Percentiles rank a stretch among this genome's conserved stretches.
These are phyloP conservation scores for Ectobius pallidus DNA, from an alignment of 2,888 invertebrate species.

Conservation along the genomic window DNA sequence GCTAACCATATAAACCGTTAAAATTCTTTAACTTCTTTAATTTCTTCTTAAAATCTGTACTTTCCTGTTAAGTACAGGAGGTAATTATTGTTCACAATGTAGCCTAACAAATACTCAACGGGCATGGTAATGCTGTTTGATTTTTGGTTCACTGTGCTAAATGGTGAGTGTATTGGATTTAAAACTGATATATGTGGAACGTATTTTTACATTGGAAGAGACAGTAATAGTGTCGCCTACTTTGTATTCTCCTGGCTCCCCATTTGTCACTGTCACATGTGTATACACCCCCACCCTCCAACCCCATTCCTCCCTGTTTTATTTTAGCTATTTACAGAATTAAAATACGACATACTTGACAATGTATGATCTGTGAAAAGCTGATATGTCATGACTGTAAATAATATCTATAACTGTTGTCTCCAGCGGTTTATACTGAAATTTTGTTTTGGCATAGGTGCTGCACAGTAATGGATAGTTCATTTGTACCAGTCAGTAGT, in stretches of 20 bases:
- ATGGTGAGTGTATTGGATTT: background rate
- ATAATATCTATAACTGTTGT: slow-evolving; percentile 18
- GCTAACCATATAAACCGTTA: no score
- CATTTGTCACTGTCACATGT: slow-evolving; percentile 14
- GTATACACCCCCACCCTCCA: background rate
- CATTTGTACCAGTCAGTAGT: no score
- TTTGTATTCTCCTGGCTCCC: background rate
- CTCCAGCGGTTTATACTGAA: background rate
- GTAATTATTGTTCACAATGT: no score
- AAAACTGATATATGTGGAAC: background rate
- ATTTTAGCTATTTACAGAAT: slow-evolving; percentile 8
- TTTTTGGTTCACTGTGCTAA: no score
- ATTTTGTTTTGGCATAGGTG: background rate
- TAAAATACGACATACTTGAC: slow-evolving; percentile 15
- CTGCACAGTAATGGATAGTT: no score
- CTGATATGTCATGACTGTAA: slow-evolving; percentile 8
- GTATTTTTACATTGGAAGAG: background rate
- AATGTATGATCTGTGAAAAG: slow-evolving; percentile 16
- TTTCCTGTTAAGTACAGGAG: no score
- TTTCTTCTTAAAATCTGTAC: no score
- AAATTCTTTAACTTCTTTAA: no score
- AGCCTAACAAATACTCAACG: no score
- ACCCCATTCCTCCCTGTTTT: no score
- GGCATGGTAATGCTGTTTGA: no score
- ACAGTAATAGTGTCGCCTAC: background rate